Percentiles rank a stretch among this genome's conserved stretches.
Evolutionary conservation across 2,113 vertebrate genomes (phyloP).

Genomic region (Leptocoma aspasia): DNA sequence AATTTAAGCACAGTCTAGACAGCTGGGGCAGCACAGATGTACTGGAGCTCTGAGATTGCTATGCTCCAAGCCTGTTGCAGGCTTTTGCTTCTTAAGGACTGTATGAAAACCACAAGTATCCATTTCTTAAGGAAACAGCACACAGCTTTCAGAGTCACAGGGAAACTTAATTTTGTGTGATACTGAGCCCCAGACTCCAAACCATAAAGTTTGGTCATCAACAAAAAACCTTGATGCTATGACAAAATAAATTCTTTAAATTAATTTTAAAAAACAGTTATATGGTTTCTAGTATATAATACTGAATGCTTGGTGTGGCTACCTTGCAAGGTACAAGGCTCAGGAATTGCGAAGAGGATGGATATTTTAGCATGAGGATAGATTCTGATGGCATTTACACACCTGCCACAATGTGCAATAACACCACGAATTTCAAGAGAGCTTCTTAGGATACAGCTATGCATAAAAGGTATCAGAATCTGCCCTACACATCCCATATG

Average conservation of each 20-base stretch:
- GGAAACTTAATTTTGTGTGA: background rate
- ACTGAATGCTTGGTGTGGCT: background rate
- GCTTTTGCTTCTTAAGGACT: background rate
- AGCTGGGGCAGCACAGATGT: background rate
- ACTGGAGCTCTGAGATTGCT: background rate
- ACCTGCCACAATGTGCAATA: background rate
- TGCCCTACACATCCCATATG: background rate
- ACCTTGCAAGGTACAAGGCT: background rate
- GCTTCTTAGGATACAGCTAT: background rate
- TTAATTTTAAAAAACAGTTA: background rate
- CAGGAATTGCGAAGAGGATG: background rate
- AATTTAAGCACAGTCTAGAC: background rate
- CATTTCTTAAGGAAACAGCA: background rate
- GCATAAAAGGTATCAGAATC: background rate
- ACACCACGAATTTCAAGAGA: background rate
- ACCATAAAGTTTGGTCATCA: background rate
- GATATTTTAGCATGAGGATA: background rate
- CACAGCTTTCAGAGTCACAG: background rate
- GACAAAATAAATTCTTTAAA: background rate
- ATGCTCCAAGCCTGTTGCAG: background rate
- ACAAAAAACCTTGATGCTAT: background rate
- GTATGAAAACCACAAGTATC: background rate
- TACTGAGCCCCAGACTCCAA: background rate
- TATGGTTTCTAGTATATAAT: background rate
- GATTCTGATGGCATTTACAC: background rate